These are phyloP conservation scores for Carcinoscorpius rotundicauda DNA, from an alignment of 1,140 invertebrate genomes.

Conservation along the genomic window DNA sequence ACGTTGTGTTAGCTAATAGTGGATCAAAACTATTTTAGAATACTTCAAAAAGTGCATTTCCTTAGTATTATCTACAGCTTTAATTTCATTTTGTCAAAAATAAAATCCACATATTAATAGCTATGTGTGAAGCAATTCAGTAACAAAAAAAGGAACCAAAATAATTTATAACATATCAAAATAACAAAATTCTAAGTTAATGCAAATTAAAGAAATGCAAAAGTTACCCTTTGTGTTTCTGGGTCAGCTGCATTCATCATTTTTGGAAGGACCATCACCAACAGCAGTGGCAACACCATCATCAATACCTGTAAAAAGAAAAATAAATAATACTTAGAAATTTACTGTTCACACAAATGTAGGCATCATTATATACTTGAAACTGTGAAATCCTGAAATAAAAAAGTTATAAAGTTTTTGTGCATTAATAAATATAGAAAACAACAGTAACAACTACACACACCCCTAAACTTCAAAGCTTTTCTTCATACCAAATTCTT, in stretches of 20 bases:
- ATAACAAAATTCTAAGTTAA: background rate
- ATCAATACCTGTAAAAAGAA: constrained; percentile 55
- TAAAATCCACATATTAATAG: too few species aligned
- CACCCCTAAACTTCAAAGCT: too few species aligned
- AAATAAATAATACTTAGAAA: background rate
- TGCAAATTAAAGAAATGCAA: constrained; percentile 1
- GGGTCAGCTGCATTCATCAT: constrained; percentile 81
- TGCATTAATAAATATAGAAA: too few species aligned
- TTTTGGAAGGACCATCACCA: constrained; percentile 88
- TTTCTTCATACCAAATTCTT: too few species aligned
- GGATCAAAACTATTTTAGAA: too few species aligned
- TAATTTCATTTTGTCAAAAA: too few species aligned
- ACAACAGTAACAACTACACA: too few species aligned
- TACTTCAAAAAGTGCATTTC: too few species aligned
- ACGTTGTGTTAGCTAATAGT: too few species aligned
- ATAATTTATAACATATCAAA: background rate
- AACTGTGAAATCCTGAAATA: too few species aligned
- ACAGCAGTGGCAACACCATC: constrained; percentile 83
- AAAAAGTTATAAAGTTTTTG: too few species aligned
- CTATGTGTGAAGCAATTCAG: background rate
- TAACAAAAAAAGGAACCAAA: constrained; percentile 1
- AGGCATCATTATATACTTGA: background rate
- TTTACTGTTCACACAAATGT: background rate
- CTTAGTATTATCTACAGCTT: too few species aligned
- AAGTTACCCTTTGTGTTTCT: constrained; percentile 65